Evolutionary conservation across 2,113 vertebrate genomes (phyloP), one percentile per base, ranked within the genome.

Genomic region (Pomatorhinus ruficollis): DNA sequence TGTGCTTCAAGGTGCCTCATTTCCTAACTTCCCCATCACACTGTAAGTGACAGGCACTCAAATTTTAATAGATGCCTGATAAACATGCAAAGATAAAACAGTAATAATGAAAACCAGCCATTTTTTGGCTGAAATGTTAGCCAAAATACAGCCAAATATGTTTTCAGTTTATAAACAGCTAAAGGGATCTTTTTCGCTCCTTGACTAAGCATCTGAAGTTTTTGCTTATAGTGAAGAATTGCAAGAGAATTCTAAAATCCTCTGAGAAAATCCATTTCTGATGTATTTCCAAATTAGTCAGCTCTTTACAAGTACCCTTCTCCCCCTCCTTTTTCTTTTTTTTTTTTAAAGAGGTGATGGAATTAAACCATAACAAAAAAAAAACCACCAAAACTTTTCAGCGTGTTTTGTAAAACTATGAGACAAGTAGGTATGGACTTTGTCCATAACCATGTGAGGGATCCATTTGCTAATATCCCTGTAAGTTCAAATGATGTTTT

Each of bases 401-500:
- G 33, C 33, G 21, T 24, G 9, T 77, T 92, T 84, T 84, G 37
- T 22, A 72, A 60, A 95, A 64, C 18, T 35, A 42, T 57, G 60
- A 40, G 57, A 45, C 14, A 30, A 42, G 33, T 31, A 49, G 47
- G 47, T 24, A 24, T 49, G 23, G 23, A 24, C 47, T 89, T 87
- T 60, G n/a, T 75, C 68, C 24, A 23, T 56, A 56, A 52, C 7
- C 13, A 2, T 71, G 37, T 39, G 22, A 66, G 27, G 10, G 18
- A 84, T 78, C 45, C 40, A 50, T 93, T 95, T 96, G 31, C 69
- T 87, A 79, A 37, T 85, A 69, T 45, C 42, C 16, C 40, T 72
- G 14, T 87, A 76, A 91, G 14, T 56, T 82, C 44, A 72, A 87
- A 96, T 35, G 15, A 42, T 61, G 11, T 94, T 94, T 95, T 89